A percentile compares a stretch with the other conserved stretches of the same genome.
These are phyloP conservation scores for Empis livida DNA, from an alignment of 2,888 invertebrate genomes.

Conservation along the genomic window DNA sequence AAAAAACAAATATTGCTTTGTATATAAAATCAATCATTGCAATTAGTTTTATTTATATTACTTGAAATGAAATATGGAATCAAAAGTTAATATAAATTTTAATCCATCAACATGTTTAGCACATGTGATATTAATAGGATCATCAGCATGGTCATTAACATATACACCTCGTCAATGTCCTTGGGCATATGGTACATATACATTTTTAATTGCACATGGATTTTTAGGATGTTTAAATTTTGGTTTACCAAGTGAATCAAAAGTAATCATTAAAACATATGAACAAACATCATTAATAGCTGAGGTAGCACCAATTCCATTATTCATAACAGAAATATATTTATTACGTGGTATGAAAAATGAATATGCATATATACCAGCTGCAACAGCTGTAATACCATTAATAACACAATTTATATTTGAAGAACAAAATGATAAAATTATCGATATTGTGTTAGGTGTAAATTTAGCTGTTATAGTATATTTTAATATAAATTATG, in stretches of 20 bases:
- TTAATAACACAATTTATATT: conserved; percentile 6
- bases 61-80: no score
- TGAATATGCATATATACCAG: conserved; percentile 9
- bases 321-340: conserved; percentile 13
- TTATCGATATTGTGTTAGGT: conserved; percentile 10
- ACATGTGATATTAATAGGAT: conserved; percentile 9
- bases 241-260: conserved; percentile 5
- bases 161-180: conserved; percentile 2
- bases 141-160: conserved; percentile 11
- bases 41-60: no score
- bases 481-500: conserved; percentile 11
- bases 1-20: no score
- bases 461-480: conserved; percentile 12
- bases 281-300: conserved; percentile 11
- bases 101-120: conserved; percentile 9
- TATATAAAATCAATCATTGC: no score
- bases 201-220: no score
- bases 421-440: conserved; percentile 4
- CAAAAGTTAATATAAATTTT: background rate
- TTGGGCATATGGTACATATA: conserved; percentile 7
- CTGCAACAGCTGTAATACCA: conserved; percentile 10
- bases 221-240: no score
- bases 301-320: conserved; percentile 12
- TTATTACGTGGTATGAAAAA: conserved; percentile 3
- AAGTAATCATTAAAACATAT: conserved; percentile 4